Percentiles rank a stretch among this genome's conserved stretches.
These are phyloP conservation scores for Megalops atlanticus DNA, from an alignment of 2,113 vertebrate genomes.

Conservation along the genomic window DNA sequence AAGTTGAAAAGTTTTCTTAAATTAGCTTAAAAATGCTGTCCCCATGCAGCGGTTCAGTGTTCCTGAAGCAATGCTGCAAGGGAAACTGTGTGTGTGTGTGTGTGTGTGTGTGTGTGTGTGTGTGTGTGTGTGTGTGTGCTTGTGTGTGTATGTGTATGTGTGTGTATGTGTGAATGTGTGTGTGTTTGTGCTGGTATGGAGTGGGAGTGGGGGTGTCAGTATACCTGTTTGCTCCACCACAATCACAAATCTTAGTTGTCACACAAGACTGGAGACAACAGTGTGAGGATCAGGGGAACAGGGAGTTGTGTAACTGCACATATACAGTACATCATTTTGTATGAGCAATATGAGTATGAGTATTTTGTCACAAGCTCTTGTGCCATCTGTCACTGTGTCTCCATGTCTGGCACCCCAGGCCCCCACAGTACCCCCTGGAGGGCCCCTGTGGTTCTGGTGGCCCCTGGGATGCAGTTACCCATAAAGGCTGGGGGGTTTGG, in stretches of 20 bases:
- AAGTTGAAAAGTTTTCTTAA: constrained; percentile 16
- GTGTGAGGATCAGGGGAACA: background rate
- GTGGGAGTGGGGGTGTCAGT: background rate
- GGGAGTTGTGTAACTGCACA: background rate
- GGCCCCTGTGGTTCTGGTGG: background rate
- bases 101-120: background rate
- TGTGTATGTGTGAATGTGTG: background rate
- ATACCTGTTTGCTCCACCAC: background rate
- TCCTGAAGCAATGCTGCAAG: background rate
- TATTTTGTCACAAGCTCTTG: background rate
- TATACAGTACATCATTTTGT: background rate
- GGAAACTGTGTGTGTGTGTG: background rate
- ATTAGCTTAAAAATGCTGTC: background rate
- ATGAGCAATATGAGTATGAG: background rate
- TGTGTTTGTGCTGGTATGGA: background rate
- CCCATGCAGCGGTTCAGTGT: background rate
- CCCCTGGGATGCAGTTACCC: background rate
- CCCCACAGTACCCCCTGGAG: constrained; percentile 5
- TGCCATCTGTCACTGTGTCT: background rate
- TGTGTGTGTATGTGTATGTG: too few species aligned
- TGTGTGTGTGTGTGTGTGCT: background rate
- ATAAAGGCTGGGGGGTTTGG: background rate
- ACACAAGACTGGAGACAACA: background rate
- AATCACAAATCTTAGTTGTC: background rate
- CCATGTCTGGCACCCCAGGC: background rate